Percentiles rank a stretch among this genome's conserved stretches.
Conservation (phyloP, 2,797 vertebrate species). For the Falco biarmicus region DNA sequence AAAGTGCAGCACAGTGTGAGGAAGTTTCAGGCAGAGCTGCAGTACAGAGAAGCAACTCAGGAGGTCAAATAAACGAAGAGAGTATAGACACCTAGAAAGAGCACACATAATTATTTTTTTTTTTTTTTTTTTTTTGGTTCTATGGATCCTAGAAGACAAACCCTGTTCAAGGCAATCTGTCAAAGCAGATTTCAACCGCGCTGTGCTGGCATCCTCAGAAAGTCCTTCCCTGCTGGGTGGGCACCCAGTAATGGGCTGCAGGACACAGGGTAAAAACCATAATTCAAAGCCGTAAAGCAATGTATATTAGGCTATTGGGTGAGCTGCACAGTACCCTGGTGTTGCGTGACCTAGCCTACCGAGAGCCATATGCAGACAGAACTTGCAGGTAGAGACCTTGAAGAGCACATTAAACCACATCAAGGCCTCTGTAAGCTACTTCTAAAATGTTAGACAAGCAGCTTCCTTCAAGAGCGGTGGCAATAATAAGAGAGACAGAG, state of each 20-base stretch:
- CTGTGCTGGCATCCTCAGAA: background rate
- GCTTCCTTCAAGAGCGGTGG: background rate
- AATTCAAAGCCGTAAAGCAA: background rate
- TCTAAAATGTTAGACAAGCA: background rate
- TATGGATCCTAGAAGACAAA: background rate
- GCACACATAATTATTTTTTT: rapidly evolving
- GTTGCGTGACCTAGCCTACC: background rate
- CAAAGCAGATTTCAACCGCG: background rate
- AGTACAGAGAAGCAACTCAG: background rate
- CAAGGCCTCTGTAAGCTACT: background rate
- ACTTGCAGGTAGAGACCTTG: background rate
- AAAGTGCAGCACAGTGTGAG: rapidly evolving
- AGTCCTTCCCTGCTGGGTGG: background rate
- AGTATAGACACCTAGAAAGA: background rate
- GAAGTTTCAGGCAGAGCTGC: background rate
- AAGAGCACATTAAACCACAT: slow-evolving; percentile 28
- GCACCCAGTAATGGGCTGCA: background rate
- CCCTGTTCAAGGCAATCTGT: background rate
- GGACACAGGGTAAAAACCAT: background rate
- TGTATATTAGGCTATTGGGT: background rate
- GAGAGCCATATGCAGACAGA: background rate
- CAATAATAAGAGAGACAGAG: background rate
- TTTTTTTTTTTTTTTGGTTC: background rate
- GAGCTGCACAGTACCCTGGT: background rate
- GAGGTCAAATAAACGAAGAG: background rate